Evolutionary conservation across 1,140 invertebrate species (phyloP).

Genomic region (Agraylea sexmaculata): DNA sequence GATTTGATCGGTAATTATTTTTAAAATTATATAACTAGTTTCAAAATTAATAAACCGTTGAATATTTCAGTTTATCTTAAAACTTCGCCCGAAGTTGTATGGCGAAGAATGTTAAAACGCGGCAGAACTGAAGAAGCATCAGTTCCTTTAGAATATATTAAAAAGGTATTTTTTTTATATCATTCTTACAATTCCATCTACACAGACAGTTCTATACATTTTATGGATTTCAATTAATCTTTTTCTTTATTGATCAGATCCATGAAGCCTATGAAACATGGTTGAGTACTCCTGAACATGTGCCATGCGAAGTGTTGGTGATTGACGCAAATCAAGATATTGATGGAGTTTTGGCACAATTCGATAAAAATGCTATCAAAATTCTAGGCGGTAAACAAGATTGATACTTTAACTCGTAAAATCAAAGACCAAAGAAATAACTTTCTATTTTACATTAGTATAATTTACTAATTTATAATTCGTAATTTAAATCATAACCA

Average conservation of each 20-base stretch:
- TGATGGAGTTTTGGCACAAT: constrained; percentile 27
- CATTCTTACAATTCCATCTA: too few species aligned
- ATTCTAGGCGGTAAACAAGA: constrained; percentile 23
- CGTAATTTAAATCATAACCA: too few species aligned
- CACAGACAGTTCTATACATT: too few species aligned
- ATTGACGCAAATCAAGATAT: constrained; percentile 34
- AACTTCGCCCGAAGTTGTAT: constrained; percentile 70
- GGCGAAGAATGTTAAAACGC: constrained; percentile 62
- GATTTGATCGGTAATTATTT: constrained; percentile 68
- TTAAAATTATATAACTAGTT: neutral
- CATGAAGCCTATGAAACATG: constrained; percentile 39
- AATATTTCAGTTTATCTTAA: constrained; percentile 67
- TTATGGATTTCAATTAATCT: neutral
- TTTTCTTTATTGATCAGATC: constrained; percentile 24
- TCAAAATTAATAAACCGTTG: neutral
- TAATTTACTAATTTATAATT: too few species aligned
- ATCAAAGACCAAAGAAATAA: too few species aligned
- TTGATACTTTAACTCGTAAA: too few species aligned
- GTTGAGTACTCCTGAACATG: constrained; percentile 27
- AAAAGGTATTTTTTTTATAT: constrained; percentile 41
- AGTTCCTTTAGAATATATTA: constrained; percentile 62
- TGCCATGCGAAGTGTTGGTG: constrained; percentile 34
- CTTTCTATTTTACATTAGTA: too few species aligned
- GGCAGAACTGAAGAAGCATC: constrained; percentile 65
- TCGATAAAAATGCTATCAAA: constrained; percentile 31